These are phyloP conservation scores for Falcaria lacertinaria DNA, from an alignment of 2,888 invertebrate genomes.

Conservation along the genomic window DNA sequence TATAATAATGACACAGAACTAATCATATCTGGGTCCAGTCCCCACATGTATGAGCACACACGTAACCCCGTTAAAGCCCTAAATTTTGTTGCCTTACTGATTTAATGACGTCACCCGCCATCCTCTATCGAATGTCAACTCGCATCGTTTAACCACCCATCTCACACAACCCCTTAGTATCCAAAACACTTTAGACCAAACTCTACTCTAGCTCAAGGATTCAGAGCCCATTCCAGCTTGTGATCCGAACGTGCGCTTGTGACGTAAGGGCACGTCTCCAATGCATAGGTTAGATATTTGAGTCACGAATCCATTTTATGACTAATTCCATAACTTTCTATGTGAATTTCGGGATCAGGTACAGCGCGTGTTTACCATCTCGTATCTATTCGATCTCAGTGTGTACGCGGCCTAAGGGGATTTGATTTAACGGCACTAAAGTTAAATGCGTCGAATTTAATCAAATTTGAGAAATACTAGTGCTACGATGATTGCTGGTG, in stretches of 20 bases:
- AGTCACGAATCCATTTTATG: slow-evolving; percentile 79
- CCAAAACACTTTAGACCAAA: slow-evolving; percentile 2
- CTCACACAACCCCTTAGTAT: slow-evolving; percentile 19
- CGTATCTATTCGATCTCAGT: slow-evolving; percentile 57
- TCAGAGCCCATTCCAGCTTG: slow-evolving; percentile 20
- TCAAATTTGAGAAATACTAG: neutral
- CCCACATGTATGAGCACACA: slow-evolving; percentile 30
- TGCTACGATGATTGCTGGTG: neutral
- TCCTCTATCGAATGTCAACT: slow-evolving; percentile 79
- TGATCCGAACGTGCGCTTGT: slow-evolving; percentile 3
- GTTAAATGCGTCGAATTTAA: slow-evolving; percentile 24
- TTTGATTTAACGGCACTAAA: slow-evolving; percentile 54
- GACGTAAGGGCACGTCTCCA: slow-evolving; percentile 20
- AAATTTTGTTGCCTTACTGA: slow-evolving; percentile 74
- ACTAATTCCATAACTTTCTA: slow-evolving; percentile 80
- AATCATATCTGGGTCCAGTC: neutral
- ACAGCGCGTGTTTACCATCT: slow-evolving; percentile 62
- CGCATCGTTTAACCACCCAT: slow-evolving; percentile 43
- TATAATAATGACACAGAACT: slow-evolving; percentile 7
- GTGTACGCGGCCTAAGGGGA: slow-evolving; percentile 49
- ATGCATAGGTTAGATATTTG: slow-evolving; percentile 76
- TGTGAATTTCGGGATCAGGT: slow-evolving; percentile 77
- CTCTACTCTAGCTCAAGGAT: fast-evolving
- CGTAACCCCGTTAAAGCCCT: slow-evolving; percentile 60
- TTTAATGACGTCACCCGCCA: slow-evolving; percentile 76